Evolutionary conservation across 1,140 invertebrate species (phyloP), one percentile per base, ranked within the genome.

Genomic region (Venustaconcha ellipsiformis): DNA sequence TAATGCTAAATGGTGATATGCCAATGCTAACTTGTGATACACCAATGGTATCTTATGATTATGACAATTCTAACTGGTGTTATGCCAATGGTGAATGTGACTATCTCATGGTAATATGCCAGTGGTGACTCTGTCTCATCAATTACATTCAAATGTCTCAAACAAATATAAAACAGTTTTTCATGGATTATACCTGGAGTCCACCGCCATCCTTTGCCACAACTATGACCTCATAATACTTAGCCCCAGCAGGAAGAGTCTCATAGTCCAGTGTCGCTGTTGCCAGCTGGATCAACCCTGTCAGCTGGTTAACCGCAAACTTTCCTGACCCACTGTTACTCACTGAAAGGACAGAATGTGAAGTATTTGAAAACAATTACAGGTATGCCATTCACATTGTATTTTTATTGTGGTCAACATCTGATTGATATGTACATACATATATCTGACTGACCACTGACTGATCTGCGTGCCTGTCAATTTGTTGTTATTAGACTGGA

Each of bases 211-310:
- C 83, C 12, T 67, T 70, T 15, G 83, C 82, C 17, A 68, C 57
- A 20, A 83, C 72, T 6, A 70, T 80, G 64, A 85, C 70, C n/a
- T 74, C 66, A 67, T 82, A 85, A 14, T 8, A 56, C 55, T 77
- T 79, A 26, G 55, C 26, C 17, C 65, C 78, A 30, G 62, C 14
- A 48, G 78, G 78, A 14, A 80, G 71, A 14, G 76, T 26, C 5
- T 86, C 84, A 67, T 84, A 86, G 74, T 86, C 82, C 26, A 86
- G 70, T 1, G 67, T 56, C 2, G 70, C 15, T 63, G 59, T 57
- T 8, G 62, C 67, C 26, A 84, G 68, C 48, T n/a, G 76, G 55
- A 86, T 80, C 18, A 63, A 58, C 20, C 82, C 84, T 1, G 80
- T 78, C 5, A 74, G 73, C 6, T 67, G 30, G 78, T 85, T 80